phyloP scores from a whole-genome alignment of 2,888 invertebrate species.

The Norana najaformis region DNA sequence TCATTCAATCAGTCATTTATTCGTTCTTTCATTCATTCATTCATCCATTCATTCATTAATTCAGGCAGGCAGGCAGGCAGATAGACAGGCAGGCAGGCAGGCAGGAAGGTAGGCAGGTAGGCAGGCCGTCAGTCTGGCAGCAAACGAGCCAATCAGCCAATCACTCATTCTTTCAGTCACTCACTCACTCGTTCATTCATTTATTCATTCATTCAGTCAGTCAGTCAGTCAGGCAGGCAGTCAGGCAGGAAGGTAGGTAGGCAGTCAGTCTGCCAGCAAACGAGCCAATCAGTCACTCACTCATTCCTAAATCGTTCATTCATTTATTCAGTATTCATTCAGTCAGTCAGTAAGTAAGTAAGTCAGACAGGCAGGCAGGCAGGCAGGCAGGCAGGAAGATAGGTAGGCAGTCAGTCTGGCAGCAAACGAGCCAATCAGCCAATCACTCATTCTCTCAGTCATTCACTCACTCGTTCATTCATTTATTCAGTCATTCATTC shows the following conservation, averaged over 20 bases:
- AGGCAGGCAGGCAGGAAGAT: neutral
- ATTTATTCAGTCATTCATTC: too few relatives aligned
- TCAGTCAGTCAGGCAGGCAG: neutral
- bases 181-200: neutral
- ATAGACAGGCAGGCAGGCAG: neutral
- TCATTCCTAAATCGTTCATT: neutral
- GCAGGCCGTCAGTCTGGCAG: too few relatives aligned
- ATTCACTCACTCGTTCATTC: too few relatives aligned
- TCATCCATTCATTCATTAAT: conserved; percentile 32
- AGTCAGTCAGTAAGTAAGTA: neutral
- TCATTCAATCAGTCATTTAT: conserved; percentile 26
- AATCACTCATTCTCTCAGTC: too few relatives aligned
- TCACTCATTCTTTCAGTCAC: neutral
- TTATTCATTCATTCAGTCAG: neutral
- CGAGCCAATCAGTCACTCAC: neutral
- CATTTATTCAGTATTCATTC: neutral
- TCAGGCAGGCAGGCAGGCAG: conserved; percentile 33
- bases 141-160: too few relatives aligned
- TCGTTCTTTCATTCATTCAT: conserved; percentile 34
- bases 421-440: too few relatives aligned
- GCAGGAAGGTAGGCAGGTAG: too few relatives aligned
- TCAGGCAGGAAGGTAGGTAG: too few relatives aligned
- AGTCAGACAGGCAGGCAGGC: neutral
- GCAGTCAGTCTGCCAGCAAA: too few relatives aligned
- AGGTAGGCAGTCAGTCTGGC: neutral